These are phyloP conservation scores for Narcine bancroftii DNA, from an alignment of 2,113 vertebrate species.

Conservation along the genomic window DNA sequence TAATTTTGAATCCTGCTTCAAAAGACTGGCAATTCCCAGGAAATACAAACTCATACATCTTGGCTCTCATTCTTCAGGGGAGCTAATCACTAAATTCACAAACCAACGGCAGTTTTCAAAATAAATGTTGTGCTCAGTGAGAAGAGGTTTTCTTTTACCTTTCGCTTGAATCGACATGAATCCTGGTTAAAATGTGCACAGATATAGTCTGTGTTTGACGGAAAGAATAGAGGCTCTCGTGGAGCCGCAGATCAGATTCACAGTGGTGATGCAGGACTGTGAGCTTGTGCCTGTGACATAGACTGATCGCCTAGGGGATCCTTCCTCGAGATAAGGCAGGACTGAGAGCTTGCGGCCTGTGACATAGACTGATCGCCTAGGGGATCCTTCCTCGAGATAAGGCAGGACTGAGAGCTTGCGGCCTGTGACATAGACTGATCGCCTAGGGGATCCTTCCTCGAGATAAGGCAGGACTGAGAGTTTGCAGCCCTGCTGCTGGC, in stretches of 20 bases:
- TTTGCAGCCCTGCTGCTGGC: too few species aligned
- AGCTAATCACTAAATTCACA: background rate
- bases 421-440: too few species aligned
- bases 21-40: background rate
- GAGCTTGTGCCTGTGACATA: too few species aligned
- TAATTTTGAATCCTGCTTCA: background rate
- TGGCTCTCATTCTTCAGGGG: background rate
- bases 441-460: too few species aligned
- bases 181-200: background rate
- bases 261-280: too few species aligned
- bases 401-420: too few species aligned
- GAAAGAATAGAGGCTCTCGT: background rate
- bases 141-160: background rate
- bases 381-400: too few species aligned
- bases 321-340: too few species aligned
- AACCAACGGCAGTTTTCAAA: background rate
- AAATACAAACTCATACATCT: background rate
- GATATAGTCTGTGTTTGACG: background rate
- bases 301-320: too few species aligned
- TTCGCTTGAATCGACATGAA: background rate
- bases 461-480: too few species aligned
- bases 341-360: too few species aligned
- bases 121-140: background rate
- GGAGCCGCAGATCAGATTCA: background rate
- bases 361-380: too few species aligned